Base-by-base conservation (phyloP, 2,113 vertebrate genomes). In the Chascanopsetta lugubris region DNA sequence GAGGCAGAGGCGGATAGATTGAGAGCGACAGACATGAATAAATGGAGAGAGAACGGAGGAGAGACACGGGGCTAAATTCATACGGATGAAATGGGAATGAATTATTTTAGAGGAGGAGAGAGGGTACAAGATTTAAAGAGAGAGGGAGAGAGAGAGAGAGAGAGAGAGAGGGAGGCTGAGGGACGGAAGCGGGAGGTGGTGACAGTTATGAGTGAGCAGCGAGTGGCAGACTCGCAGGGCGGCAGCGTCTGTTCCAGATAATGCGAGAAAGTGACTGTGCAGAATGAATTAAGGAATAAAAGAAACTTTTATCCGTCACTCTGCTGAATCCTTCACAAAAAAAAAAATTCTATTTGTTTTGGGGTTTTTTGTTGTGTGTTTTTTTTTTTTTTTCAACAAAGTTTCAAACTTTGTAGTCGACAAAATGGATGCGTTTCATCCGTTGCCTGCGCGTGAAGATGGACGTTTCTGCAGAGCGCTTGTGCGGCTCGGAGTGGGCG, bases 201-300 rank as follows among this genome's bases (percentile, higher is more conserved):
- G 51, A 57, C 46, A 58, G 55, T 32, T 58, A 0, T 49, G 63
- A 76, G 29, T 66, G 64, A 66, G 53, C 24, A 5, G 34, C 43
- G 62, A 79, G 69, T 61, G 75, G 60, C 68, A 49, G 49, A 43
- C 32, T 21, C 51, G 15, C 25, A 43, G 60, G 36, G 77, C 77
- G 61, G 61, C 57, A 43, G 22, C 60, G 22, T 77, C 72, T 71
- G 49, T 80, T 72, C 61, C 61, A 60, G 54, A 66, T 59, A 65
- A 38, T 47, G 29, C 67, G 40, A 58, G 63, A 22, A 77, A 61
- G 74, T 27, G 20, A 13, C 56, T 49, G 29, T 29, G 2, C 17
- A 12, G 69, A 67, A 63, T 42, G 60, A 70, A 50, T 59, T 20
- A n/a, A 45, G 29, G 18, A 6, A 21, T 13, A 12, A 53, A 67